phyloP scores from a whole-genome alignment of 2,888 invertebrate species.

The Rhorus exstirpatorius region DNA sequence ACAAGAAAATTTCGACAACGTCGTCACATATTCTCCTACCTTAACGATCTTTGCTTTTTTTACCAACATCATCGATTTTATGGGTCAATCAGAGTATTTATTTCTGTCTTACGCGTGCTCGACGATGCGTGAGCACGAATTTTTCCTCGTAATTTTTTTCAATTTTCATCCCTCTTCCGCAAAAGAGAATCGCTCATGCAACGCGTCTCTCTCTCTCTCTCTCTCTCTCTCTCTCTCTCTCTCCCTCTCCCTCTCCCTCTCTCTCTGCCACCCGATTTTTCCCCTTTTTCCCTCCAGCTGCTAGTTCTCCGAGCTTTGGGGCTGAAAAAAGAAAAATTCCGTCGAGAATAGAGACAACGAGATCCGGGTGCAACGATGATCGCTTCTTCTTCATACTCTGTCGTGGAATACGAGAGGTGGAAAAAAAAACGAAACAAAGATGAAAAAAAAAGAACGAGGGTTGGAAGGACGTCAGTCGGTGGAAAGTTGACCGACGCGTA shows the following conservation, averaged over 20 bases:
- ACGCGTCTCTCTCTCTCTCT: constrained; percentile 50
- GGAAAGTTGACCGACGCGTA: constrained; percentile 74
- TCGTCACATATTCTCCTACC: neutral
- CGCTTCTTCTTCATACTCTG: constrained; percentile 37
- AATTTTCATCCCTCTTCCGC: constrained; percentile 35
- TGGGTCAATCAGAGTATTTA: constrained; percentile 56
- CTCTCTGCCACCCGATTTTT: constrained; percentile 57
- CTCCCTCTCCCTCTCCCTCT: constrained; percentile 2
- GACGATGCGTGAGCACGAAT: constrained; percentile 49
- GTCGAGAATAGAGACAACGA: constrained; percentile 15
- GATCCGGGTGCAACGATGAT: constrained; percentile 56
- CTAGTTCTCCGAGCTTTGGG: constrained; percentile 42
- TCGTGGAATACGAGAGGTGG: constrained; percentile 35
- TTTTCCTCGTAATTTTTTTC: constrained; percentile 52
- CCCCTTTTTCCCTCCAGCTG: constrained; percentile 23
- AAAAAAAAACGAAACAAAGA: constrained; percentile 29
- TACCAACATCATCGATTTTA: constrained; percentile 47
- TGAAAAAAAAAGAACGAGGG: constrained; percentile 63
- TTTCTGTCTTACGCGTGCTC: constrained; percentile 22
- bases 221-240: constrained; percentile 32
- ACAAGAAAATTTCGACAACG: too few relatives aligned
- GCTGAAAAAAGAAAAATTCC: constrained; percentile 29
- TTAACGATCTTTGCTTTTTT: constrained; percentile 25
- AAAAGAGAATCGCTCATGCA: constrained; percentile 56
- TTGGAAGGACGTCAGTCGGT: constrained; percentile 70